phyloP scores from a whole-genome alignment of 2,888 invertebrate species.

The Cheilosia pagana region DNA sequence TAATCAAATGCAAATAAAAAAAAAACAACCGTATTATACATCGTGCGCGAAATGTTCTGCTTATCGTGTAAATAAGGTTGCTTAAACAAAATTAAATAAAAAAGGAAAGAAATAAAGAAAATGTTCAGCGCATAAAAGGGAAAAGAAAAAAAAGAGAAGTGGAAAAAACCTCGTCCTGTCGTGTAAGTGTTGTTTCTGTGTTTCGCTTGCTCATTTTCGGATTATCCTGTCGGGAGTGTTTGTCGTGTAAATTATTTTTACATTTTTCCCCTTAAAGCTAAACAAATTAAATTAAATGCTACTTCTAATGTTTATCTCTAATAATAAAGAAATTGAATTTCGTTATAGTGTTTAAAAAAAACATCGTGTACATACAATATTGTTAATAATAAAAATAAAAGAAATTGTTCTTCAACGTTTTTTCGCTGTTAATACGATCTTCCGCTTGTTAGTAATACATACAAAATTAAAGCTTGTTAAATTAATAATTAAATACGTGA shows the following conservation, averaged over 20 bases:
- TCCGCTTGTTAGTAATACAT: slow-evolving; percentile 59
- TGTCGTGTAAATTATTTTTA: slow-evolving; percentile 50
- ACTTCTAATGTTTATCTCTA: slow-evolving; percentile 5
- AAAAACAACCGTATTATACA: slow-evolving; percentile 56
- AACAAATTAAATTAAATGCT: slow-evolving; percentile 25
- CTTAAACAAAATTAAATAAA: slow-evolving; percentile 23
- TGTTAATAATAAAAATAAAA: slow-evolving; percentile 36
- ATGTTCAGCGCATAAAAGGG: slow-evolving; percentile 26
- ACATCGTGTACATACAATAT: slow-evolving; percentile 25
- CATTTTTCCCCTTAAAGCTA: slow-evolving; percentile 27
- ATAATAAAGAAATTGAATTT: slow-evolving; percentile 14
- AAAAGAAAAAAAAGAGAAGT: slow-evolving; percentile 10
- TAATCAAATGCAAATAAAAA: slow-evolving; percentile 52
- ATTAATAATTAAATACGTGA: slow-evolving; percentile 30
- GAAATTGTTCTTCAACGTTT: slow-evolving; percentile 28
- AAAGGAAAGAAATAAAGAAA: slow-evolving; percentile 33
- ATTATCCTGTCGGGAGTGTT: slow-evolving; percentile 37
- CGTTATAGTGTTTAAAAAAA: slow-evolving; percentile 27
- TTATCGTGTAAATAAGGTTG: slow-evolving; percentile 62
- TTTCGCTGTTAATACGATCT: slow-evolving; percentile 70
- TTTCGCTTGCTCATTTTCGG: slow-evolving; percentile 35
- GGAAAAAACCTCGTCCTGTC: slow-evolving; percentile 13
- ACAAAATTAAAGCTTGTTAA: slow-evolving; percentile 30
- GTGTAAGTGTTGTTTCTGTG: slow-evolving; percentile 30
- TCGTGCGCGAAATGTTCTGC: slow-evolving; percentile 68